These are phyloP conservation scores for Stratiomys singularior DNA, from an alignment of 2,888 invertebrate species.

Conservation along the genomic window DNA sequence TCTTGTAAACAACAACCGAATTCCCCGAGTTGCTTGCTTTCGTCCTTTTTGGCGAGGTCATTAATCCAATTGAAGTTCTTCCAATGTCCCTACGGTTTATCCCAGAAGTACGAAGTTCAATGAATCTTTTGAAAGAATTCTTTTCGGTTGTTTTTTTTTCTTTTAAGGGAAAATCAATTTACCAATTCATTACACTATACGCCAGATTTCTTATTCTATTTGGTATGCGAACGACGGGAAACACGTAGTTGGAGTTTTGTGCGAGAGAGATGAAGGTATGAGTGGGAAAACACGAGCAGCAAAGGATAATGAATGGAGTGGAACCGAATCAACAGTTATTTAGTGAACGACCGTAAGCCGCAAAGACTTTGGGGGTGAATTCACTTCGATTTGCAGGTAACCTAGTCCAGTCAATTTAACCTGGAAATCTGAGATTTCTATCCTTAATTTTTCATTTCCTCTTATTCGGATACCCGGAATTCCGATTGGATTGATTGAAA, in stretches of 20 bases:
- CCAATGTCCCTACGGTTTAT: neutral
- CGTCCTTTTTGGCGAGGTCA: neutral
- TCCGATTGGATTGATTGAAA: slow-evolving; percentile 17
- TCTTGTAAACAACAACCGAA: neutral
- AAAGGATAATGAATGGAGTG: neutral
- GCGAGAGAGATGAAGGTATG: neutral
- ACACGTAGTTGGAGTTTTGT: neutral
- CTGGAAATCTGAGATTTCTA: slow-evolving; percentile 13
- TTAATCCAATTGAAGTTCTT: neutral
- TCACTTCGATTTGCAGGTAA: slow-evolving; percentile 5
- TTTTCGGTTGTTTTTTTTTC: neutral
- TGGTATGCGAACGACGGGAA: neutral
- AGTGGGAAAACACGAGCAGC: neutral
- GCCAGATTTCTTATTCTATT: slow-evolving; percentile 1
- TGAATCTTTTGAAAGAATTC: neutral
- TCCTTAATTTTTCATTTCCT: slow-evolving; percentile 28
- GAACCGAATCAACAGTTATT: slow-evolving; percentile 7
- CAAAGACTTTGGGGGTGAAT: neutral
- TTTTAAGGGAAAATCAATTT: slow-evolving; percentile 23
- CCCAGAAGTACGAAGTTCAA: neutral
- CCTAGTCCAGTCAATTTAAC: slow-evolving; percentile 7
- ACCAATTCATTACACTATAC: slow-evolving; percentile 12
- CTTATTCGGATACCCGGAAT: neutral
- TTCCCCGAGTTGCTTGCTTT: neutral
- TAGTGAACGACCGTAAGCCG: neutral